phyloP scores from a whole-genome alignment of 2,113 vertebrate species.

The Maccullochella peelii region DNA sequence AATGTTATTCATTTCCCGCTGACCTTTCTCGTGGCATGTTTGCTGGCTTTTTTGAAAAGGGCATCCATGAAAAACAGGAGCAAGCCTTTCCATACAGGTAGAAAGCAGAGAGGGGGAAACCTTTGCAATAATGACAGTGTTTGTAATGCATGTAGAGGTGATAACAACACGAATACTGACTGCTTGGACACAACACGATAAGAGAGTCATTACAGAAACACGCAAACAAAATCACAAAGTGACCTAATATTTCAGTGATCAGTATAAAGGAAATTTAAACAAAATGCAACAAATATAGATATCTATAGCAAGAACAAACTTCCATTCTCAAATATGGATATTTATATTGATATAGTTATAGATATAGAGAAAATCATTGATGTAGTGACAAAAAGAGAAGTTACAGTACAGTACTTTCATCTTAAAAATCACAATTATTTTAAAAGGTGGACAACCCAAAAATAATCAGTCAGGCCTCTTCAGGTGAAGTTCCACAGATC shows the following conservation, averaged over 20 bases:
- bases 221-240: neutral
- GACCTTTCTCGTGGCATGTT: constrained; percentile 75
- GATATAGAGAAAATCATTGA: neutral
- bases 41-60: constrained; percentile 75
- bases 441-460: too few relatives aligned
- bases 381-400: too few relatives aligned
- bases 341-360: neutral
- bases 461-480: neutral
- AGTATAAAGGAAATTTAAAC: neutral
- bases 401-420: too few relatives aligned
- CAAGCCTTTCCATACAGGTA: constrained; percentile 28
- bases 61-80: constrained; percentile 62
- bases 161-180: constrained; percentile 33
- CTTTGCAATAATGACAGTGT: constrained; percentile 23
- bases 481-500: neutral
- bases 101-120: constrained; percentile 3
- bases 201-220: neutral
- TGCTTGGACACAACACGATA: neutral
- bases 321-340: neutral
- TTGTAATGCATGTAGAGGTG: constrained; percentile 25
- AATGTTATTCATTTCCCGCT: constrained; percentile 66
- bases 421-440: too few relatives aligned
- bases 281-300: neutral
- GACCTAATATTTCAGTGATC: neutral
- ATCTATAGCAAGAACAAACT: neutral